Evolutionary conservation across 2,888 invertebrate species (phyloP).

Genomic region (Napeogenes sylphis): DNA sequence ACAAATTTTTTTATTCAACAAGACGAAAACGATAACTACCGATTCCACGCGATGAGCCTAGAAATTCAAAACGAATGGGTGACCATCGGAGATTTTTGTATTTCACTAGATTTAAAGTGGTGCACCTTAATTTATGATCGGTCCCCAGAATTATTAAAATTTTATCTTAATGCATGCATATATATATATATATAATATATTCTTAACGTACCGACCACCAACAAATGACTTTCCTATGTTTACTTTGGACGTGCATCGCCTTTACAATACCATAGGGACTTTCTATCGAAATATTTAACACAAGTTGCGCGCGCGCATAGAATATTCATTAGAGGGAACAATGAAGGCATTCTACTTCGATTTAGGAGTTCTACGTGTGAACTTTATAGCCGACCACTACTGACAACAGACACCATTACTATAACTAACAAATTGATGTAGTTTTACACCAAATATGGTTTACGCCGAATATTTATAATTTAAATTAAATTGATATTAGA

Average conservation of each 20-base stretch:
- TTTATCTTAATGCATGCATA: too few relatives aligned
- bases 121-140: too few relatives aligned
- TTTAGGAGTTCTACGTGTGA: conserved; percentile 51
- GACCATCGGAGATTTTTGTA: too few relatives aligned
- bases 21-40: too few relatives aligned
- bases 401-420: conserved; percentile 13
- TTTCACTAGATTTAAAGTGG: too few relatives aligned
- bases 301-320: conserved; percentile 52
- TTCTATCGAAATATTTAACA: conserved; percentile 72
- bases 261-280: conserved; percentile 52
- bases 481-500: too few relatives aligned
- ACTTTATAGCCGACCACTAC: conserved; percentile 25
- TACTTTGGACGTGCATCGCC: conserved; percentile 26
- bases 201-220: conserved; percentile 22
- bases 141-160: too few relatives aligned
- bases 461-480: too few relatives aligned
- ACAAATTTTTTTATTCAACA: too few relatives aligned
- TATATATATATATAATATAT: neutral
- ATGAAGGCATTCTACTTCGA: conserved; percentile 49
- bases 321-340: conserved; percentile 61
- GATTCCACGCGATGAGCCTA: too few relatives aligned
- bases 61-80: too few relatives aligned
- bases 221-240: conserved; percentile 24
- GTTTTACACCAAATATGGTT: too few relatives aligned
- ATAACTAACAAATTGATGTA: conserved; percentile 4